Percentiles rank a stretch among this genome's conserved stretches.
Conservation (phyloP, 2,797 vertebrate species). For the Tragopan temminckii region DNA sequence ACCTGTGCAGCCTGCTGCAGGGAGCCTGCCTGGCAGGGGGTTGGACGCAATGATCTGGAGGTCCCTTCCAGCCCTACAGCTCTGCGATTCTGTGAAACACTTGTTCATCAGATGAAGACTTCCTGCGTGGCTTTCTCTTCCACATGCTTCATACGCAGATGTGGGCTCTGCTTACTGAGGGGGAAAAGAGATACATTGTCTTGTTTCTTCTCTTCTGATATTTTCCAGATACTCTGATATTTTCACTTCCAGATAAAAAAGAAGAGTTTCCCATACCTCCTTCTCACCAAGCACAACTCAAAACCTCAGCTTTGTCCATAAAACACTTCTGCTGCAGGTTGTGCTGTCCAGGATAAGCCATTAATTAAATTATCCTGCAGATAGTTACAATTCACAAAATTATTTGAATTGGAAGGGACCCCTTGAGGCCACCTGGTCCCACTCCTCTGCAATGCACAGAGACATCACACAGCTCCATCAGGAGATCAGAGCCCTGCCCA, state of each 20-base stretch:
- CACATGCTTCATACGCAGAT: neutral
- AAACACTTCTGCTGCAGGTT: neutral
- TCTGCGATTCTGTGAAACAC: neutral
- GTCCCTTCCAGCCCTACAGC: too few relatives aligned
- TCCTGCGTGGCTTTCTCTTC: neutral
- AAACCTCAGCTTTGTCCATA: neutral
- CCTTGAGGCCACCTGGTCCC: too few relatives aligned
- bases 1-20: too few relatives aligned
- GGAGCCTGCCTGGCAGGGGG: too few relatives aligned
- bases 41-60: too few relatives aligned
- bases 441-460: too few relatives aligned
- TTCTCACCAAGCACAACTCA: neutral
- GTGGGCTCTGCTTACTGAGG: neutral
- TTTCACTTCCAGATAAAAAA: neutral
- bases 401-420: too few relatives aligned
- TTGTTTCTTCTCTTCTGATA: neutral
- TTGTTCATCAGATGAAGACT: neutral
- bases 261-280: neutral
- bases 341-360: neutral
- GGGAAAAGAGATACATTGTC: fast-evolving
- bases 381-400: neutral
- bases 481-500: too few relatives aligned
- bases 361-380: neutral
- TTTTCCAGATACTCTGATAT: neutral
- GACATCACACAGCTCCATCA: too few relatives aligned